Conservation (phyloP, 2,888 invertebrate species). For the Aleiodes leptofemur region DNA sequence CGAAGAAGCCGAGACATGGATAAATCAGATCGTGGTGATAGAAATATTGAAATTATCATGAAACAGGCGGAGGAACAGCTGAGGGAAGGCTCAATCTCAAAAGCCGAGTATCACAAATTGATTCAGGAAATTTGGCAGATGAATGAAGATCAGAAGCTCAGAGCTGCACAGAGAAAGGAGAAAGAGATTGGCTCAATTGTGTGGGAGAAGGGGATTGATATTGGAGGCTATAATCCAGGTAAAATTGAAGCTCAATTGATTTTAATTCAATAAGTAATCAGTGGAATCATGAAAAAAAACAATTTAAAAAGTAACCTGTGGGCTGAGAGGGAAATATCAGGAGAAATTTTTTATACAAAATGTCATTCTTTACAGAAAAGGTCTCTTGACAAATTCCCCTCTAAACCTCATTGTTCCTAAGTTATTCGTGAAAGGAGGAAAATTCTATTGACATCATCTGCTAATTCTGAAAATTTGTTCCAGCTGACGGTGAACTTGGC, state of each 20-base stretch:
- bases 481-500: constrained; percentile 72
- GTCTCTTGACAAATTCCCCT: too few species aligned
- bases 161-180: constrained; percentile 85
- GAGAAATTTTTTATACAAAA: too few species aligned
- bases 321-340: too few species aligned
- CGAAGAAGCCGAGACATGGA: constrained; percentile 76
- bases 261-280: too few species aligned
- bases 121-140: constrained; percentile 87
- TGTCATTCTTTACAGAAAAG: too few species aligned
- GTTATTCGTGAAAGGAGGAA: too few species aligned
- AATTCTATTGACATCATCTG: too few species aligned
- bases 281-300: too few species aligned
- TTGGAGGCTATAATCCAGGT: constrained; percentile 42
- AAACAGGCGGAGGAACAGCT: constrained; percentile 89
- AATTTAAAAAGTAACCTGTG: too few species aligned
- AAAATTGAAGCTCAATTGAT: too few species aligned
- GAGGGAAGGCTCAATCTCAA: constrained; percentile 84
- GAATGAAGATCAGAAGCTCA: constrained; percentile 85
- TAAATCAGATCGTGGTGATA: constrained; percentile 77
- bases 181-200: constrained; percentile 77
- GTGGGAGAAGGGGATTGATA: constrained; percentile 67
- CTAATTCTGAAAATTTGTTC: constrained; percentile 45
- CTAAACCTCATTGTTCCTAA: too few species aligned
- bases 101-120: constrained; percentile 85
- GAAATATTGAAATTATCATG: constrained; percentile 86